phyloP scores from a whole-genome alignment of 2,797 vertebrate genomes.

The Peromyscus melanophrys region DNA sequence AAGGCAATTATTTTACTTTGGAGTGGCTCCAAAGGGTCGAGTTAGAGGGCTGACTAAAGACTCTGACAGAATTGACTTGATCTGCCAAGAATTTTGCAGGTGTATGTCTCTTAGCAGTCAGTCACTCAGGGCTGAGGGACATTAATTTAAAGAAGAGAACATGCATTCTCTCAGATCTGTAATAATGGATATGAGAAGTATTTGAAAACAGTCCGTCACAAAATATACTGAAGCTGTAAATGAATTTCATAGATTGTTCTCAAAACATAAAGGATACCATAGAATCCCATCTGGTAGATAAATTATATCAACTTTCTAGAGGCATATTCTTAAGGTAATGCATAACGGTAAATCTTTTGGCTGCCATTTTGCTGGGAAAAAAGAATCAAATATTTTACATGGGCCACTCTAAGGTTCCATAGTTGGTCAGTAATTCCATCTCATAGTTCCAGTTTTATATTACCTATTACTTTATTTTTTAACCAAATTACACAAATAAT shows the following conservation, averaged over 20 bases:
- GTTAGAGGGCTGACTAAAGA: background rate
- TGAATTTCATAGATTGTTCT: slow-evolving; percentile 31
- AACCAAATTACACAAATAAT: background rate
- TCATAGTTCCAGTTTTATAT: slow-evolving; percentile 39
- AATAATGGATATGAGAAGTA: background rate
- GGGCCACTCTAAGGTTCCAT: background rate
- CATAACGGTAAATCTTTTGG: slow-evolving; percentile 9
- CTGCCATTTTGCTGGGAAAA: slow-evolving; percentile 39
- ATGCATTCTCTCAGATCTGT: background rate
- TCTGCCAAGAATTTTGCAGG: background rate
- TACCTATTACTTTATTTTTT: slow-evolving; percentile 46
- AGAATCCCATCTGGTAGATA: slow-evolving; percentile 5
- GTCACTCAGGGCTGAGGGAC: background rate
- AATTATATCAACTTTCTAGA: slow-evolving; percentile 35
- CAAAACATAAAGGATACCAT: background rate
- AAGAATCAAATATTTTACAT: background rate
- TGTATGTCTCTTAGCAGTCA: background rate
- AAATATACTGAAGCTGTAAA: background rate
- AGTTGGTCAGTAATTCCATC: slow-evolving; percentile 33
- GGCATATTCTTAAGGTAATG: slow-evolving; percentile 29
- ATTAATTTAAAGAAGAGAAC: slow-evolving; percentile 26
- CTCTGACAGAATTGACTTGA: slow-evolving; percentile 35
- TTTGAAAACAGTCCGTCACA: slow-evolving; percentile 22
- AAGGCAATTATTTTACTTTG: slow-evolving; percentile 6
- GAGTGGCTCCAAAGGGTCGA: background rate